These are phyloP conservation scores for Spisula subtruncata DNA, from an alignment of 2,888 invertebrate genomes.

Conservation along the genomic window DNA sequence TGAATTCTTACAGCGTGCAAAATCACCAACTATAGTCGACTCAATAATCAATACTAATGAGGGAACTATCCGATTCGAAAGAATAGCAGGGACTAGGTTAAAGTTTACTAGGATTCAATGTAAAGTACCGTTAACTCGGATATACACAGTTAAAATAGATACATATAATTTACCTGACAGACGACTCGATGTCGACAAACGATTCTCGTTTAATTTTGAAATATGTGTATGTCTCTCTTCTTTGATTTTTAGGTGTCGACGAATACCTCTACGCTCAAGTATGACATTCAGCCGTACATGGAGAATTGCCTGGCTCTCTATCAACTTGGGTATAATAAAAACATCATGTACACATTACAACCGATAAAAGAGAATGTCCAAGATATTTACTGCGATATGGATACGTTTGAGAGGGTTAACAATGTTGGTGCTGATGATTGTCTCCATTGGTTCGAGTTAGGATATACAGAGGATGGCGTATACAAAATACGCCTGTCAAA, in stretches of 20 bases:
- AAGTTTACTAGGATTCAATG: too few species aligned
- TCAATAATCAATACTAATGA: too few species aligned
- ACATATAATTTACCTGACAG: too few species aligned
- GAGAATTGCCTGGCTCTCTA: background rate
- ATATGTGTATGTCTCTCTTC: too few species aligned
- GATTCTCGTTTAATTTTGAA: too few species aligned
- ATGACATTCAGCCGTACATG: background rate
- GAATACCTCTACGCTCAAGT: background rate
- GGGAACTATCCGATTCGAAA: too few species aligned
- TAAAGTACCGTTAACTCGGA: too few species aligned
- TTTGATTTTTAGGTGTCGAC: background rate
- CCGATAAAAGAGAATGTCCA: background rate
- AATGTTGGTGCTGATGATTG: background rate
- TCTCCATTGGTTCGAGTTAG: background rate
- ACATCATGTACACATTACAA: background rate
- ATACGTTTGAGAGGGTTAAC: background rate
- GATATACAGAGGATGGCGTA: background rate
- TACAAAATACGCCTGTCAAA: background rate
- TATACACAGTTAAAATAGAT: too few species aligned
- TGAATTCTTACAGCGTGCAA: too few species aligned
- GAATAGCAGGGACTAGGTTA: too few species aligned
- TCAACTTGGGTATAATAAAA: background rate
- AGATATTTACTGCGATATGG: background rate
- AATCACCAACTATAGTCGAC: too few species aligned
- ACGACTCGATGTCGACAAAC: too few species aligned